Conservation (phyloP, 2,113 vertebrate species). For the Coptodon bakossiorum region DNA sequence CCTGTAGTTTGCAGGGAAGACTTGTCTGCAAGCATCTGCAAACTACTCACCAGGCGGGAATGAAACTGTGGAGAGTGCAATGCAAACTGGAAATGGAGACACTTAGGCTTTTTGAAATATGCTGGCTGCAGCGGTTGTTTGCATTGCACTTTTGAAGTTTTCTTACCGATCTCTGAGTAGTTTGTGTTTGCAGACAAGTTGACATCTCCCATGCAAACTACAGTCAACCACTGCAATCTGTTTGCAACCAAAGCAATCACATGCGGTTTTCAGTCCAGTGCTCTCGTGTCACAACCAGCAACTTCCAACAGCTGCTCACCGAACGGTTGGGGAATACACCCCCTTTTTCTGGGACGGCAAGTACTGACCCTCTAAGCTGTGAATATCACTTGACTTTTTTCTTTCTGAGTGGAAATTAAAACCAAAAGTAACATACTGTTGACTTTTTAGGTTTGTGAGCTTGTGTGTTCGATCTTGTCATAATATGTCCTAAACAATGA, state of each 20-base stretch:
- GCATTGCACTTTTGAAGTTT: neutral
- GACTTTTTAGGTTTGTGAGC: neutral
- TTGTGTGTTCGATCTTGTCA: neutral
- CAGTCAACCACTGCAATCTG: no score
- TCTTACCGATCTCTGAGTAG: no score
- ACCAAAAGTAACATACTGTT: neutral
- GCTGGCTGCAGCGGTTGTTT: neutral
- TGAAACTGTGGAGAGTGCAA: neutral
- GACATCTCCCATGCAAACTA: no score
- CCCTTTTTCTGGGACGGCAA: neutral
- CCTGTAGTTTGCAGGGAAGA: neutral
- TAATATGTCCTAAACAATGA: neutral
- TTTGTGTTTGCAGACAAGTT: no score
- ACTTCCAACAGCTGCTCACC: neutral
- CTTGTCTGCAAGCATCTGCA: neutral
- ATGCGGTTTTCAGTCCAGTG: no score
- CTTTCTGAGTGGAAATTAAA: neutral
- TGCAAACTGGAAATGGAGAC: neutral
- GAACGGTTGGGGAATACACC: neutral
- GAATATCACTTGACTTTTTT: neutral
- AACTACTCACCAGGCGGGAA: neutral
- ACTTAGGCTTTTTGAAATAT: neutral
- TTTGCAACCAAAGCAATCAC: no score
- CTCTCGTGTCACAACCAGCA: neutral
- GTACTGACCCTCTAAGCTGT: neutral